Conservation (phyloP, 2,888 invertebrate species). For the Lasioglossum villosulum region DNA sequence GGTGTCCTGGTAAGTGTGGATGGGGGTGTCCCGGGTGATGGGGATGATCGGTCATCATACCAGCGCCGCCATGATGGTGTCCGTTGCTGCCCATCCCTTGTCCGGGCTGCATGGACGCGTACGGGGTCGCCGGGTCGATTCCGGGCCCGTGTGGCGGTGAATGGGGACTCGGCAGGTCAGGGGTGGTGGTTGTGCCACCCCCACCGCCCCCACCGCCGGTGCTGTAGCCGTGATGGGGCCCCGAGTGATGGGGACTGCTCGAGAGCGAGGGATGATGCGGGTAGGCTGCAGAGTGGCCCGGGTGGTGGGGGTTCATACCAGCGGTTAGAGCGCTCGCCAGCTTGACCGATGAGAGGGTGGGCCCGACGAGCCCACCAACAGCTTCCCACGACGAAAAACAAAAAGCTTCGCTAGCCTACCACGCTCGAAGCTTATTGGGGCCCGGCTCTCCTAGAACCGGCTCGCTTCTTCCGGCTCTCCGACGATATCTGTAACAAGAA, state of each 20-base stretch:
- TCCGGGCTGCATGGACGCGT: slow-evolving; percentile 74
- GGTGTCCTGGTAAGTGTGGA: slow-evolving; percentile 86
- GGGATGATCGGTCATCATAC: slow-evolving; percentile 83
- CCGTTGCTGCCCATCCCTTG: slow-evolving; percentile 82
- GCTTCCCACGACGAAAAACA: slow-evolving; percentile 75
- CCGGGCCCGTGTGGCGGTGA: slow-evolving; percentile 81
- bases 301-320: slow-evolving; percentile 96
- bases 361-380: slow-evolving; percentile 82
- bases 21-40: slow-evolving; percentile 85
- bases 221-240: slow-evolving; percentile 83
- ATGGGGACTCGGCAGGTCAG: slow-evolving; percentile 84
- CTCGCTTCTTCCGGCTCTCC: slow-evolving; percentile 73
- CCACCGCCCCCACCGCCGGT: slow-evolving; percentile 77
- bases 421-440: slow-evolving; percentile 63
- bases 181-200: slow-evolving; percentile 80
- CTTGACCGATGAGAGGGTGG: slow-evolving; percentile 88
- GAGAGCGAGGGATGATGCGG: slow-evolving; percentile 85
- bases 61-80: slow-evolving; percentile 80
- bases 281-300: slow-evolving; percentile 85
- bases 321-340: slow-evolving; percentile 93
- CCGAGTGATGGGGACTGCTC: slow-evolving; percentile 84
- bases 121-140: slow-evolving; percentile 76
- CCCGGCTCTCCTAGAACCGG: slow-evolving; percentile 69
- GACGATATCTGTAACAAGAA: slow-evolving; percentile 76
- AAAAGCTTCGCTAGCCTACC: slow-evolving; percentile 61